Percentiles rank a stretch among this genome's conserved stretches.
phyloP scores from a whole-genome alignment of 2,113 vertebrate species.

The Camelus dromedarius region DNA sequence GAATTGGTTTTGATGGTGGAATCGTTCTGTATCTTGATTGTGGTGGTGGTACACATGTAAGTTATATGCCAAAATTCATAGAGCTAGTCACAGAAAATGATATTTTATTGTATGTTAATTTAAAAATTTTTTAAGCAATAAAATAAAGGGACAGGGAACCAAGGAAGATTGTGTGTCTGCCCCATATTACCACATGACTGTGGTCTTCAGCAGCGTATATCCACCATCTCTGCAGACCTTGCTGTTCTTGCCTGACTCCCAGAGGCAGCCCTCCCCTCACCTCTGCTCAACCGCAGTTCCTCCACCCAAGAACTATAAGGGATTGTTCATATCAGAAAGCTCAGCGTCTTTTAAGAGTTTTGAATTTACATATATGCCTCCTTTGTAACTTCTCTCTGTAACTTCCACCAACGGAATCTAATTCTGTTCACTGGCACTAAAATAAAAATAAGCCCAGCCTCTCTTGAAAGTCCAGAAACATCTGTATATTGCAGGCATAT shows the following conservation, averaged over 20 bases:
- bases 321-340: neutral
- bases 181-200: neutral
- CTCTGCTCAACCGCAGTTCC: neutral
- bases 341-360: neutral
- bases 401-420: neutral
- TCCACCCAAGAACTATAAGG: neutral
- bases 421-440: neutral
- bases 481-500: fast-evolving
- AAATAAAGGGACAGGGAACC: neutral
- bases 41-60: neutral
- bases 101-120: neutral
- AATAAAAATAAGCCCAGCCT: no score
- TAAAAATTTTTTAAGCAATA: neutral
- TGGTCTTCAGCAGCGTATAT: fast-evolving
- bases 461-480: neutral
- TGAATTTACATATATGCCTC: neutral
- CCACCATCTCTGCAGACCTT: neutral
- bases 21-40: neutral
- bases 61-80: neutral
- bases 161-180: neutral
- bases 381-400: neutral
- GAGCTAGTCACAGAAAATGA: neutral
- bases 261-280: neutral
- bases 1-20: neutral
- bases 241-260: neutral